A percentile compares a stretch with the other conserved stretches of the same genome.
These are phyloP conservation scores for Gonocerus acuteangulatus DNA, from an alignment of 2,888 invertebrate species.

Conservation along the genomic window DNA sequence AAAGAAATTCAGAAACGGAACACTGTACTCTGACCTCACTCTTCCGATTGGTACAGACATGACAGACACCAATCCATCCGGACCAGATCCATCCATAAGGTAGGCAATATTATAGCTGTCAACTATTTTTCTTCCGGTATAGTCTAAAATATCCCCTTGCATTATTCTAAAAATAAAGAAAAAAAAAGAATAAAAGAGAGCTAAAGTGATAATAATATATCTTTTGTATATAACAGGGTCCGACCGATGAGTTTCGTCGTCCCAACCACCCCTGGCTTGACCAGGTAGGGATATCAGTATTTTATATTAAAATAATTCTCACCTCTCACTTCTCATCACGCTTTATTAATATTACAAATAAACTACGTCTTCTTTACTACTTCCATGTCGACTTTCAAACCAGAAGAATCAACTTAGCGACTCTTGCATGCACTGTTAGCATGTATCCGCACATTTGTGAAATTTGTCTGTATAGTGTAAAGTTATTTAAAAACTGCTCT, in stretches of 20 bases:
- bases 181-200: slow-evolving; percentile 1
- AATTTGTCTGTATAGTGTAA: neutral
- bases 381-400: slow-evolving; percentile 7
- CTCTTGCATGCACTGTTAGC: slow-evolving; percentile 14
- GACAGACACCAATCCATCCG: slow-evolving; percentile 10
- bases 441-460: slow-evolving; percentile 10
- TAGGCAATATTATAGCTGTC: slow-evolving; percentile 15
- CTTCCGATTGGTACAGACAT: slow-evolving; percentile 13
- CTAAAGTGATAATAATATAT: slow-evolving; percentile 17
- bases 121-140: slow-evolving; percentile 8
- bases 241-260: slow-evolving; percentile 39
- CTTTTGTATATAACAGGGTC: slow-evolving; percentile 39
- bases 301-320: slow-evolving; percentile 22
- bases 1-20: slow-evolving; percentile 15
- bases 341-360: slow-evolving; percentile 23
- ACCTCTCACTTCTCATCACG: slow-evolving; percentile 25
- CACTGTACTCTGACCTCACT: slow-evolving; percentile 15
- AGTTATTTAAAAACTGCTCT: neutral
- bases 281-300: slow-evolving; percentile 39
- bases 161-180: slow-evolving; percentile 1
- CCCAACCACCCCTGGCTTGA: slow-evolving; percentile 40
- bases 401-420: neutral
- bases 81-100: slow-evolving; percentile 21
- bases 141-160: slow-evolving; percentile 7
- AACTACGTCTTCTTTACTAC: slow-evolving; percentile 13